phyloP scores from a whole-genome alignment of 2,888 invertebrate species.

The Chaitophorus viminalis region DNA sequence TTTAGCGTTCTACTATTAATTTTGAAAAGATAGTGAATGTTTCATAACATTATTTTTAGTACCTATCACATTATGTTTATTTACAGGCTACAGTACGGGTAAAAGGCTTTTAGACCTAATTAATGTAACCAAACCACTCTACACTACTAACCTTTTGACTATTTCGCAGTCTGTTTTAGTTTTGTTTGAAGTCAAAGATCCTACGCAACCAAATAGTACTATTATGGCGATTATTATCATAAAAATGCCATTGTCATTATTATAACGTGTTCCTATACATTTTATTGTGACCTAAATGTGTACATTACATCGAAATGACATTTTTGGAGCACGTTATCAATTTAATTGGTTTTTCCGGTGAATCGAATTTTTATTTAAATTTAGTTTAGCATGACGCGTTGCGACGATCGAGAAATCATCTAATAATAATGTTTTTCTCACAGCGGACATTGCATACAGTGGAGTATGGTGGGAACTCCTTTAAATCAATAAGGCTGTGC shows the following conservation, averaged over 20 bases:
- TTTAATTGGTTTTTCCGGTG: background rate
- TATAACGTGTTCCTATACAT: background rate
- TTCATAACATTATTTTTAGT: background rate
- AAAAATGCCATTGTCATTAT: background rate
- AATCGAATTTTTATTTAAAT: constrained; percentile 18
- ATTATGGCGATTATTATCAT: background rate
- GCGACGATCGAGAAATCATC: constrained; percentile 24
- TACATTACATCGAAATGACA: background rate
- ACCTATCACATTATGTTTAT: background rate
- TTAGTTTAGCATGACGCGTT: background rate
- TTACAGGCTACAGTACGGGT: background rate
- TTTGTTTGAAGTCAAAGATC: background rate
- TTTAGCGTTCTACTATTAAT: background rate
- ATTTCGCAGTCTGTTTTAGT: background rate
- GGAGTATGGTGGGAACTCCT: background rate
- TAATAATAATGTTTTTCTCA: constrained; percentile 4
- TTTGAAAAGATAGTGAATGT: constrained; percentile 1
- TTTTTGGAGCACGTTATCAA: background rate
- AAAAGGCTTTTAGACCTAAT: background rate
- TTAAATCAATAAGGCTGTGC: constrained; percentile 1
- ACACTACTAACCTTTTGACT: background rate
- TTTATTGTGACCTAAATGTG: background rate
- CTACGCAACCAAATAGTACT: background rate
- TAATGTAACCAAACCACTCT: background rate
- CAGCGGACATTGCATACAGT: background rate